Evolutionary conservation across 2,888 invertebrate genomes (phyloP).

Genomic region (Calliopum simillimum): DNA sequence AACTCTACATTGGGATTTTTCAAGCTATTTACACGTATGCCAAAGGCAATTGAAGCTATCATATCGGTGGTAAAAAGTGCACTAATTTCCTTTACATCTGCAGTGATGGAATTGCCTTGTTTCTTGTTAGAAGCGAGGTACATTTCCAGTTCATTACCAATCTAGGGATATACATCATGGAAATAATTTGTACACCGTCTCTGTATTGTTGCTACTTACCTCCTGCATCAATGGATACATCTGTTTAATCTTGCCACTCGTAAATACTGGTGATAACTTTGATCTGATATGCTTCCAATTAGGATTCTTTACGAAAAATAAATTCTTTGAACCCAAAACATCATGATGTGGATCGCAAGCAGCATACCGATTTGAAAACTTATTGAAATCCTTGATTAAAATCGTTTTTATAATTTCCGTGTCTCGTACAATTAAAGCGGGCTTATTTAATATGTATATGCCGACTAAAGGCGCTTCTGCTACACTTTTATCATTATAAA

Average conservation of each 20-base stretch:
- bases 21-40: slow-evolving; percentile 60
- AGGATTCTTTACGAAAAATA: slow-evolving; percentile 67
- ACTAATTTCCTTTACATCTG: slow-evolving; percentile 59
- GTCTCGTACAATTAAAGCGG: slow-evolving; percentile 67
- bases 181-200: neutral
- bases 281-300: slow-evolving; percentile 66
- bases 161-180: slow-evolving; percentile 45
- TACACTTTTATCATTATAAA: slow-evolving; percentile 59
- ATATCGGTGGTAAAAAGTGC: slow-evolving; percentile 61
- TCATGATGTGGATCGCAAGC: slow-evolving; percentile 61
- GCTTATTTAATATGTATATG: slow-evolving; percentile 67
- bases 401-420: slow-evolving; percentile 67
- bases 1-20: slow-evolving; percentile 61
- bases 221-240: slow-evolving; percentile 63
- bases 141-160: slow-evolving; percentile 55
- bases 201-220: too few species aligned
- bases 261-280: slow-evolving; percentile 68
- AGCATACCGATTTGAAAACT: slow-evolving; percentile 61
- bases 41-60: slow-evolving; percentile 63
- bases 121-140: slow-evolving; percentile 43
- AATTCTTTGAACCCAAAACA: slow-evolving; percentile 63
- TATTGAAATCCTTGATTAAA: slow-evolving; percentile 68
- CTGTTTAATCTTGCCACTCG: slow-evolving; percentile 65
- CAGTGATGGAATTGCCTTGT: slow-evolving; percentile 40
- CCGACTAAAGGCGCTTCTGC: slow-evolving; percentile 61